These are phyloP conservation scores for Pycnonotus jocosus DNA, from an alignment of 2,113 vertebrate species.

Conservation along the genomic window DNA sequence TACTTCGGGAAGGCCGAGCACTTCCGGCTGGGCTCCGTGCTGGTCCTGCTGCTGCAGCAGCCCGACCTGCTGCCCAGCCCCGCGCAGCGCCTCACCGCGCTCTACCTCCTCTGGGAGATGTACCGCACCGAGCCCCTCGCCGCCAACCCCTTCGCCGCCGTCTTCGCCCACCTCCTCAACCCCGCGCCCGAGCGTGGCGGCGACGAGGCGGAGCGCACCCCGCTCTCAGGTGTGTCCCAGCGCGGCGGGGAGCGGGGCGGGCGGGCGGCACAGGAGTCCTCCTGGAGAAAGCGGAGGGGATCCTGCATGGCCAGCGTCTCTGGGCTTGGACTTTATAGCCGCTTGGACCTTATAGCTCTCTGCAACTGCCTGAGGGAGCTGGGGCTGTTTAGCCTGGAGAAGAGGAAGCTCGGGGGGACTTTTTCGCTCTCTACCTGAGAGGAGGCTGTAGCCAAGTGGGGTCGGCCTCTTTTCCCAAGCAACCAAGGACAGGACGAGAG, in stretches of 20 bases:
- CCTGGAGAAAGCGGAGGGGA: background rate
- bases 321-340: background rate
- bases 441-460: no score
- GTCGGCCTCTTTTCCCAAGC: background rate
- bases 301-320: rapidly evolving
- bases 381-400: background rate
- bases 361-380: no score
- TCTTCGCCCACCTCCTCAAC: constrained; percentile 95
- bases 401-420: background rate
- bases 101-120: constrained; percentile 99
- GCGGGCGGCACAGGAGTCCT: rapidly evolving
- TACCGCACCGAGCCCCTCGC: constrained; percentile 97
- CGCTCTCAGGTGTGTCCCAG: constrained; percentile 79
- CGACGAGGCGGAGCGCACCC: constrained; percentile 86
- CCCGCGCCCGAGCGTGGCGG: constrained; percentile 78
- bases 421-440: background rate
- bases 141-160: constrained; percentile 94
- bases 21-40: constrained; percentile 91
- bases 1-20: constrained; percentile 94
- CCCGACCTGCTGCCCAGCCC: constrained; percentile 93
- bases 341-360: rapidly evolving
- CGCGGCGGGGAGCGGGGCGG: rapidly evolving
- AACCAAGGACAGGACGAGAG: no score
- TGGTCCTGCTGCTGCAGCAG: constrained; percentile 96
- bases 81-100: constrained; percentile 92